Percentiles rank a stretch among this genome's conserved stretches.
phyloP scores from a whole-genome alignment of 2,113 vertebrate species.

The Melanostigma gelatinosum region DNA sequence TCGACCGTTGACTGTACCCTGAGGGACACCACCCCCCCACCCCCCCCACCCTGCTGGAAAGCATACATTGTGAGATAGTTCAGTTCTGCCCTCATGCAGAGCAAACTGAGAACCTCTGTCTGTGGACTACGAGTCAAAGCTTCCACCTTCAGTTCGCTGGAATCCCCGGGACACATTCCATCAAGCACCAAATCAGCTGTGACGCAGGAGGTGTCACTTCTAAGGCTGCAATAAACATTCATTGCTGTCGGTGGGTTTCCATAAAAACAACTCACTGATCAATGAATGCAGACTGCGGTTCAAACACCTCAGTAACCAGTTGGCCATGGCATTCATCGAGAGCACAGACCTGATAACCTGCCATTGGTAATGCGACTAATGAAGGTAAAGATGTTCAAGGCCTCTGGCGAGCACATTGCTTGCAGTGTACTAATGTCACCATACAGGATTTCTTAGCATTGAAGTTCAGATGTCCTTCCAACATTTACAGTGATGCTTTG shows the following conservation, averaged over 20 bases:
- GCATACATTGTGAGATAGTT: not conserved
- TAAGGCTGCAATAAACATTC: constrained; percentile 99
- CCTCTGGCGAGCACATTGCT: not conserved
- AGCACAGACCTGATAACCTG: not conserved
- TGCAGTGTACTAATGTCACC: not conserved
- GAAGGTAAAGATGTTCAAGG: not conserved
- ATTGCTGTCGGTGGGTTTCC: constrained; percentile 99
- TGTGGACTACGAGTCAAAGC: not conserved
- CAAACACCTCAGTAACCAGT: constrained; percentile 70
- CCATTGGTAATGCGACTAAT: not conserved
- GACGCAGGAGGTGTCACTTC: constrained; percentile 38
- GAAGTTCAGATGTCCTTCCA: not conserved
- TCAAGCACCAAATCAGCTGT: not conserved
- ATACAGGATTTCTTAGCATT: not conserved
- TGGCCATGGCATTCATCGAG: accelerated
- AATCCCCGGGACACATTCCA: not conserved
- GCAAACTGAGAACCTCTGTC: not conserved
- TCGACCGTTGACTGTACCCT: constrained; percentile 99
- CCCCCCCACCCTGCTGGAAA: too few relatives aligned
- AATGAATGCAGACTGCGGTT: constrained; percentile 99
- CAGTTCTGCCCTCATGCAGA: not conserved
- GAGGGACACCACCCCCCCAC: constrained; percentile 82
- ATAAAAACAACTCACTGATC: constrained; percentile 94
- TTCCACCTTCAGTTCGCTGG: not conserved
- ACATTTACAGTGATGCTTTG: not conserved